phyloP scores from a whole-genome alignment of 2,888 invertebrate genomes.

The Stratiomys singularior region DNA sequence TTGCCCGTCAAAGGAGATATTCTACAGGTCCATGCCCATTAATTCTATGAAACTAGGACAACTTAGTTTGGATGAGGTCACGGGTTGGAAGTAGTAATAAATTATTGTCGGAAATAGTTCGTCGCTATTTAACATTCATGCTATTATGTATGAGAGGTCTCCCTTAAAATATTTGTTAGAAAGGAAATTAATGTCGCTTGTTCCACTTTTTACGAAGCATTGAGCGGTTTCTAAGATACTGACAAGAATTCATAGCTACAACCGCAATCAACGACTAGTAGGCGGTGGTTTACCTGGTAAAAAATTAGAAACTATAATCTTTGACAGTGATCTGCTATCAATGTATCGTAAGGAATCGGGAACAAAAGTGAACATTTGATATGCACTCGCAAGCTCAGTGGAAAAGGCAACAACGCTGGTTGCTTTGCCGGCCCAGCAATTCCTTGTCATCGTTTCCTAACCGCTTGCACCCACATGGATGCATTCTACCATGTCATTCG shows the following conservation, averaged over 20 bases:
- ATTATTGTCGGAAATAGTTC: no score
- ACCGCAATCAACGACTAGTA: neutral
- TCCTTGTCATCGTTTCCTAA: neutral
- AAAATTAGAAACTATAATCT: conserved; percentile 4
- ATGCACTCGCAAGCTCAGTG: neutral
- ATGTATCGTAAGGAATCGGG: neutral
- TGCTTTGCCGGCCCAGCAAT: neutral
- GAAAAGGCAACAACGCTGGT: neutral
- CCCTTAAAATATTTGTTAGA: neutral
- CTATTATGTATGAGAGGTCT: neutral
- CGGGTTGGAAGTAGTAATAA: no score
- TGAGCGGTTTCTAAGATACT: neutral
- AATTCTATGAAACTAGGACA: no score
- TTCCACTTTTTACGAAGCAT: neutral
- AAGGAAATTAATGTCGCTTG: neutral
- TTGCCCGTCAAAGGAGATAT: no score
- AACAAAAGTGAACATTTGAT: neutral
- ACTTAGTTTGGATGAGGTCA: no score
- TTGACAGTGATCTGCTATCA: neutral
- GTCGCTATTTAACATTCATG: no score
- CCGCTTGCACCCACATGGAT: neutral
- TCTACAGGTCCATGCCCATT: no score
- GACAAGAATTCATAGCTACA: neutral
- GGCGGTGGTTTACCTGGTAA: neutral
- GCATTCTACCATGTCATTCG: neutral